Evolutionary conservation across 2,888 invertebrate genomes (phyloP), one percentile per base, ranked within the genome.

Genomic region (Bimastos eiseni): DNA sequence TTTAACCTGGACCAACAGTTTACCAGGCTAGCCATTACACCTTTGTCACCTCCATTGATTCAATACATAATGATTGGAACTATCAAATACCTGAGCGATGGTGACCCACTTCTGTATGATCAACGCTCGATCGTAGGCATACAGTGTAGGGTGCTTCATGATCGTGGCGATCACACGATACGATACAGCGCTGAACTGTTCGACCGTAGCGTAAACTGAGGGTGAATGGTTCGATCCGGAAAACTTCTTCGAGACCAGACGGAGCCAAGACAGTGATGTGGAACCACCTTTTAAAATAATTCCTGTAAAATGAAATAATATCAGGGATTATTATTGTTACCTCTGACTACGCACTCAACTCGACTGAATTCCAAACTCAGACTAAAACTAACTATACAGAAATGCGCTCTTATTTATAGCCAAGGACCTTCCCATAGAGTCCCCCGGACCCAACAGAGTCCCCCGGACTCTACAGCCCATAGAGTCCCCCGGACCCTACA

Each of bases 201-300:
- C 98, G 90, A 99, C 97, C 24, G 99, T 99, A 89, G 98, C 98
- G 92, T 97, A 96, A 36, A 99, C 98, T 6, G 98, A 95, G 24
- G 94, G 93, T 0, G 94, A 94, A 17, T 94, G 93, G 19, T 33
- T 37, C 0, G 88, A 88, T 37, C 44, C 36, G 30, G 90, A 55
- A 17, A 38, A 88, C 30, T 93, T 94, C 98, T 98, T 55, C 98
- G 96, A 0, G 98, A 98, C 99, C 99, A 99, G 89, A 98, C 97
- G 30, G 98, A 98, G 38, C 99, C 99, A 92, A 99, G 96, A 95
- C 99, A 99, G 95, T 99, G 99, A 95, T 99, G 98, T 37, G 98
- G 98, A 91, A 98, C 97, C 91, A 98, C 96, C 94, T 97, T 97
- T 95, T 97, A 97, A 96, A 99, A 99, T 92, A 99, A 96, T 94